These are phyloP conservation scores for Argynnis bischoffii DNA, from an alignment of 2,888 invertebrate genomes.

Conservation along the genomic window DNA sequence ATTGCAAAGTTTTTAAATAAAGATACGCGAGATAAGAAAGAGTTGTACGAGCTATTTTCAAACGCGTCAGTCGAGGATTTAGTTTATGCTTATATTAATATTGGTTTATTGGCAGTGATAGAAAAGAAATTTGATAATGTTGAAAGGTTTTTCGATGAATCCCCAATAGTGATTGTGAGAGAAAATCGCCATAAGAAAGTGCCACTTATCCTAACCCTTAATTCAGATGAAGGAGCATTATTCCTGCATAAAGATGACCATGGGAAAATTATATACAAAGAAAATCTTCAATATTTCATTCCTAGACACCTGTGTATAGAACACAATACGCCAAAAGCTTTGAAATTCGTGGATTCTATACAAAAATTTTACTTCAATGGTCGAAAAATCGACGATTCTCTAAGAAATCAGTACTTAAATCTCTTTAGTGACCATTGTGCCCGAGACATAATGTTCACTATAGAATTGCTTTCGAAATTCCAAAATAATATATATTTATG, in stretches of 20 bases:
- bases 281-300: slow-evolving; percentile 57
- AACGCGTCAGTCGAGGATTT: slow-evolving; percentile 57
- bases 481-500: slow-evolving; percentile 52
- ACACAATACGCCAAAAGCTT: slow-evolving; percentile 43
- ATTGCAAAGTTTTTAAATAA: slow-evolving; percentile 56
- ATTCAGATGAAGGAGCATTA: slow-evolving; percentile 61
- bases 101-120: slow-evolving; percentile 60
- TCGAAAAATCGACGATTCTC: slow-evolving; percentile 42
- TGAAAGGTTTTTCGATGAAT: slow-evolving; percentile 57
- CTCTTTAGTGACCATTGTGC: slow-evolving; percentile 57
- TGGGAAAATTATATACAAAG: slow-evolving; percentile 54
- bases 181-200: slow-evolving; percentile 55
- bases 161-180: slow-evolving; percentile 51
- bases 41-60: slow-evolving; percentile 54
- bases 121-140: slow-evolving; percentile 60
- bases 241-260: slow-evolving; percentile 54
- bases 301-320: slow-evolving; percentile 53
- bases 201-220: slow-evolving; percentile 54
- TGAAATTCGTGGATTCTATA: slow-evolving; percentile 47
- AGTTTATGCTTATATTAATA: slow-evolving; percentile 54
- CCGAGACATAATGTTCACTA: slow-evolving; percentile 52
- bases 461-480: slow-evolving; percentile 51
- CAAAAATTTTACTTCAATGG: slow-evolving; percentile 58
- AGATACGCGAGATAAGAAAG: slow-evolving; percentile 46
- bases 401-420: slow-evolving; percentile 52